Evolutionary conservation across 2,797 vertebrate species (phyloP).

Genomic region (Schizopygopsis pylzovi): DNA sequence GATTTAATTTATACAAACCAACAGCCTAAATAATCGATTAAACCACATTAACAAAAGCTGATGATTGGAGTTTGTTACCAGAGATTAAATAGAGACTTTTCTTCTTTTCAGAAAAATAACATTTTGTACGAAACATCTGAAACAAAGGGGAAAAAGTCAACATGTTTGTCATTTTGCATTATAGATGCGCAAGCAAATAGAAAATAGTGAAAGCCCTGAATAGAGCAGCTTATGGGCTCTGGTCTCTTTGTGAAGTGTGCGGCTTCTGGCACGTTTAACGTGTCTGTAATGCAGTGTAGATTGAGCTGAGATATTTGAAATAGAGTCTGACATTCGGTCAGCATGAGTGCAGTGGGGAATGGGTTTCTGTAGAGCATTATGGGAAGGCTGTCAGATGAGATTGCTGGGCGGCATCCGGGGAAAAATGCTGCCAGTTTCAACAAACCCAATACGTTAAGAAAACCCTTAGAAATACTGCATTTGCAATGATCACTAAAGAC

Average conservation of each 20-base stretch:
- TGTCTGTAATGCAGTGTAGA: slow-evolving; percentile 21
- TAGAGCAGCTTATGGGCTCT: background rate
- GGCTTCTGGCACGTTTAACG: background rate
- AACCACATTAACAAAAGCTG: background rate
- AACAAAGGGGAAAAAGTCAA: background rate
- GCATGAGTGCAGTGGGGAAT: slow-evolving; percentile 30
- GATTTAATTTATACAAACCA: slow-evolving; percentile 20
- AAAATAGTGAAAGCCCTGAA: background rate
- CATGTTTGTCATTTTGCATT: background rate
- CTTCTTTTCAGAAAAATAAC: background rate
- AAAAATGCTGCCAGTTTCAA: background rate
- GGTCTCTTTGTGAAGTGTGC: background rate
- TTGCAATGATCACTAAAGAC: background rate
- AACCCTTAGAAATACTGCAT: background rate
- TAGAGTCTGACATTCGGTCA: slow-evolving; percentile 36
- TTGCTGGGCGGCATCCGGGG: background rate
- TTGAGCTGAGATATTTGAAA: slow-evolving; percentile 33
- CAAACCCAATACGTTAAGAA: background rate
- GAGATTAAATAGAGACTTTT: background rate
- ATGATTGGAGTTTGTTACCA: background rate
- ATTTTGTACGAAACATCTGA: background rate
- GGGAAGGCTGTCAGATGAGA: slow-evolving; percentile 3
- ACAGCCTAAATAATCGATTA: slow-evolving; percentile 8
- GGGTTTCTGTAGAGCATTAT: slow-evolving; percentile 32
- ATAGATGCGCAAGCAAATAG: background rate